Base-by-base conservation (phyloP, 2,113 vertebrate species). In the Acanthochromis polyacanthus region DNA sequence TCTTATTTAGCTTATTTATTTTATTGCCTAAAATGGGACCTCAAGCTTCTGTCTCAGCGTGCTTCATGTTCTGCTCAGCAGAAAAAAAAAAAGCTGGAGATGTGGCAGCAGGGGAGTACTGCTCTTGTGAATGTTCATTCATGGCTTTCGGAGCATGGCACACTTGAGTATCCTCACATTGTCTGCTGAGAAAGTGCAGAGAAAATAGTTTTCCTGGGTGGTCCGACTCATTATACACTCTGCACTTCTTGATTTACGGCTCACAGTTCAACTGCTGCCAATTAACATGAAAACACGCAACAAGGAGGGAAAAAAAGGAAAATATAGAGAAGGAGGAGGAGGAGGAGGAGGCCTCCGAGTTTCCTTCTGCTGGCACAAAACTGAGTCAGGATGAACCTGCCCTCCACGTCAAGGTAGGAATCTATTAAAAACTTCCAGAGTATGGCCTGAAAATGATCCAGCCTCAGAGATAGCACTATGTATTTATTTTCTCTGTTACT, bases 171-270 rank as follows among this genome's bases (percentile, higher is more conserved):
- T 92, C 87, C 81, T 78, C 69, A 82, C 90, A 89, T 94, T 94
- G 93, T 94, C 60, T 48, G 43, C 58, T 40, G 62, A 85, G 85
- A 88, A 92, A 86, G 88, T 89, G 86, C 68, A 75, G 86, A 88
- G 89, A 89, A 93, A 92, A 86, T 88, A 81, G 83, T 90, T 85
- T 75, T 82, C 85, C 75, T 95, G 94, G 94, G 94, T 95, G 94
- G 94, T 95, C 94, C 89, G 55, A 88, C 93, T 92, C 91, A 88
- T 93, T 92, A 92, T 92, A 92, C 88, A 93, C 92, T 93, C 88
- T 69, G 91, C 80, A 86, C 90, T 93, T 93, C 90, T 95, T 95
- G 94, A 95, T 95, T 95, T 95, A 94, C 93, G 93, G 93, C 94
- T 94, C 89, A 61, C 90, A 83, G 93, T 95, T 95, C 94, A 95